Conservation (phyloP, 2,888 invertebrate genomes). For the Acheta domesticus region DNA sequence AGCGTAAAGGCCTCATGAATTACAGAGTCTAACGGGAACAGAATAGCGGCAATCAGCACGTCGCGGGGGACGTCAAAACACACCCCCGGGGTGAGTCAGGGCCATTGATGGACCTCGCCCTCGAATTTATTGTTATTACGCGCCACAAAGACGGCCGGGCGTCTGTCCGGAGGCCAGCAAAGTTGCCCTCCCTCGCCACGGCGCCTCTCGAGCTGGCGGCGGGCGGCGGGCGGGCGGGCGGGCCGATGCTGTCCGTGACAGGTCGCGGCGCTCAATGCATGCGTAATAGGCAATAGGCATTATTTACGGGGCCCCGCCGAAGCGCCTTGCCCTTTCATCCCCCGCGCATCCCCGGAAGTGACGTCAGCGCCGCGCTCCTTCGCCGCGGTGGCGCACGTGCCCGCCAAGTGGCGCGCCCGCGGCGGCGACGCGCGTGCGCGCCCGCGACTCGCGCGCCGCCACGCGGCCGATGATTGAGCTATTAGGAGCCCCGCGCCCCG, state of each 20-base stretch:
- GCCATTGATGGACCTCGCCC: neutral
- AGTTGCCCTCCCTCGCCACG: no score
- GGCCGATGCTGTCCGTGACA: neutral
- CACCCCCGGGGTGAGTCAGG: neutral
- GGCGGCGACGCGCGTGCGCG: neutral
- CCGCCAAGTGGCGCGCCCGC: neutral
- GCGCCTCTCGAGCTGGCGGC: no score
- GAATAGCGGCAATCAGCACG: neutral
- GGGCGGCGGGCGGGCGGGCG: no score
- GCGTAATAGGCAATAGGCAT: neutral
- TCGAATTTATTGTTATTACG: neutral
- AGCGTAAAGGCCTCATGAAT: neutral
- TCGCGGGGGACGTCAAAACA: neutral
- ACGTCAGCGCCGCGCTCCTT: neutral
- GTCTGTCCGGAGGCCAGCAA: no score
- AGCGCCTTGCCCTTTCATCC: neutral
- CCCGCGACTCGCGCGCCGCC: neutral
- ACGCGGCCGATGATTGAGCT: conserved; percentile 6
- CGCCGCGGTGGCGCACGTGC: conserved; percentile 4
- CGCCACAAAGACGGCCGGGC: no score
- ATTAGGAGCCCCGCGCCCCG: neutral
- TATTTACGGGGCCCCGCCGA: neutral
- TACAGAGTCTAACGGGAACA: neutral
- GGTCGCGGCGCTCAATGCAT: neutral
- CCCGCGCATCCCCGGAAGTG: neutral